A percentile compares a stretch with the other conserved stretches of the same genome.
Evolutionary conservation across 2,113 vertebrate genomes (phyloP).

Genomic region (Lethenteron camtschaticum): DNA sequence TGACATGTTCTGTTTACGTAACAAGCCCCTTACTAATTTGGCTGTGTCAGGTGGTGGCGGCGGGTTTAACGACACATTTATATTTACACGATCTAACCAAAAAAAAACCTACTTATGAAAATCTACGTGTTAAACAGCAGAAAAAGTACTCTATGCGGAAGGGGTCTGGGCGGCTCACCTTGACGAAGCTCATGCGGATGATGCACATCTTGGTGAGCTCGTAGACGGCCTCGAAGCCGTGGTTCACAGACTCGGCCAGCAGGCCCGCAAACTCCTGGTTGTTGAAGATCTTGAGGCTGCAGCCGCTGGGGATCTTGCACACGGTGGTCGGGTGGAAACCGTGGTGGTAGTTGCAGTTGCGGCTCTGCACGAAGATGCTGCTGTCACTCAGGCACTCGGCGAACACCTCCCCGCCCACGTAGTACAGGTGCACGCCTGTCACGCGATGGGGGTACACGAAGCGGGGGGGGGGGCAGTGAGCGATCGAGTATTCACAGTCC

Average conservation of each 20-base stretch:
- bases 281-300: slow-evolving; percentile 95
- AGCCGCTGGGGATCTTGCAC: slow-evolving; percentile 93
- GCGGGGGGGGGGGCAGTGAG: no score
- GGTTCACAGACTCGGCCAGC: slow-evolving; percentile 88
- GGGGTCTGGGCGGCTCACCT: slow-evolving; percentile 26
- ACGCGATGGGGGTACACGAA: no score
- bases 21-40: no score
- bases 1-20: no score
- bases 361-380: slow-evolving; percentile 95
- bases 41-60: no score
- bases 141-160: no score
- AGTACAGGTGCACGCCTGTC: slow-evolving; percentile 82
- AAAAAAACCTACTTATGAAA: no score
- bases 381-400: slow-evolving; percentile 93
- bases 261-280: slow-evolving; percentile 96
- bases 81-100: no score
- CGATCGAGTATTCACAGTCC: no score
- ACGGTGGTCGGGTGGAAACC: slow-evolving; percentile 92
- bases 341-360: slow-evolving; percentile 97
- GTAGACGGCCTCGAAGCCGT: slow-evolving; percentile 91
- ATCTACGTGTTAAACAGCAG: no score
- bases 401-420: slow-evolving; percentile 88
- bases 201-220: slow-evolving; percentile 99
- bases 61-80: no score
- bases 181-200: slow-evolving; percentile 97